phyloP scores from a whole-genome alignment of 2,113 vertebrate species.

The Megalops atlanticus region DNA sequence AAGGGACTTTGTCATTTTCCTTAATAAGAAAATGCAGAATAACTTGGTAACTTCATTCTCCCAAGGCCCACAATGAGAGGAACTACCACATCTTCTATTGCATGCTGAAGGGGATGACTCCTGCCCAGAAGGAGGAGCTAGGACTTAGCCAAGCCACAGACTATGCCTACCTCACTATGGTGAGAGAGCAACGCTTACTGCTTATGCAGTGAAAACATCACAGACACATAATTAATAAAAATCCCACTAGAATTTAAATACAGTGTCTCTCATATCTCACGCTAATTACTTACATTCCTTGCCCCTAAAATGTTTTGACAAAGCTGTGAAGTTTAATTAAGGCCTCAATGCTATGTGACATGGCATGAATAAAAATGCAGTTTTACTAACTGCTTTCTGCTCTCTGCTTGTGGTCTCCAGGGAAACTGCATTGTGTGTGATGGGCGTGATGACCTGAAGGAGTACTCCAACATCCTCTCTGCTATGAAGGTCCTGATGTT shows the following conservation, averaged over 20 bases:
- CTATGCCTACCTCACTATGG: conserved; percentile 93
- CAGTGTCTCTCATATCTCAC: too few species aligned
- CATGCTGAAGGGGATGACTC: conserved; percentile 91
- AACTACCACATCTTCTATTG: conserved; percentile 99
- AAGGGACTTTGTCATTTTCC: too few species aligned
- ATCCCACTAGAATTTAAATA: too few species aligned
- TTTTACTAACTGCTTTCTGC: neutral
- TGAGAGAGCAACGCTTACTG: conserved; percentile 72
- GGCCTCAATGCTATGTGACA: too few species aligned
- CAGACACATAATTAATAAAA: too few species aligned
- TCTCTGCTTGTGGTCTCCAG: conserved; percentile 56
- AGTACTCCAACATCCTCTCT: conserved; percentile 92
- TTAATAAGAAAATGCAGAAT: too few species aligned
- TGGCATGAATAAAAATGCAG: too few species aligned
- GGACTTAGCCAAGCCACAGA: conserved; percentile 84
- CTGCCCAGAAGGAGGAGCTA: conserved; percentile 88
- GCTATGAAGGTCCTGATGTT: conserved; percentile 99
- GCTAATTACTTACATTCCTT: too few species aligned
- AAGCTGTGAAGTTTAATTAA: neutral
- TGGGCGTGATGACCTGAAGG: conserved; percentile 90
- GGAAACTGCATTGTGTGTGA: conserved; percentile 91
- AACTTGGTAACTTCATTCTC: neutral
- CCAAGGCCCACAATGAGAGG: conserved; percentile 86
- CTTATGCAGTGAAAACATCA: too few species aligned
- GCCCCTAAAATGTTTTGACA: too few species aligned